These are phyloP conservation scores for Plumapathes pennacea DNA, from an alignment of 92 coral and sea anemone genomes.

Conservation along the genomic window DNA sequence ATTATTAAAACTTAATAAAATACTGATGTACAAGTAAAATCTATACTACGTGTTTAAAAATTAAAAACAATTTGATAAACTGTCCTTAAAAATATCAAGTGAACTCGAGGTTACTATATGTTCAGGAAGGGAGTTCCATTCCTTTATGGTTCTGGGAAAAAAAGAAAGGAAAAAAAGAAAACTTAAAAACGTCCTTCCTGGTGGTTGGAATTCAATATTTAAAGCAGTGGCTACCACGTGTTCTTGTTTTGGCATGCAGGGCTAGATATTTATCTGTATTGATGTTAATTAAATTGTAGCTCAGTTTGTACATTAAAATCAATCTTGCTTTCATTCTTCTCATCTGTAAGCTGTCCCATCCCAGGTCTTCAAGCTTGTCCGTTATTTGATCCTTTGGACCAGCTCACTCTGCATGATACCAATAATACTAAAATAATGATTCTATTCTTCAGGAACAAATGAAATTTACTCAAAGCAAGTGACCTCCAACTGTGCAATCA, in stretches of 20 bases:
- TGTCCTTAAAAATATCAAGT: too few relatives aligned
- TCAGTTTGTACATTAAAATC: slow-evolving; percentile 5
- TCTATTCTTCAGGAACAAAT: slow-evolving; percentile 69
- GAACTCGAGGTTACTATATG: too few relatives aligned
- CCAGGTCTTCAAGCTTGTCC: slow-evolving; percentile 8
- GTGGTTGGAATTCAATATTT: background rate
- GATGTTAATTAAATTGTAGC: background rate
- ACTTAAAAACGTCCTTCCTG: too few relatives aligned
- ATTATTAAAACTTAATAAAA: too few relatives aligned
- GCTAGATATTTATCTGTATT: background rate
- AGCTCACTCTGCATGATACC: too few relatives aligned
- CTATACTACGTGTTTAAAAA: too few relatives aligned
- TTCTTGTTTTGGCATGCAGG: background rate
- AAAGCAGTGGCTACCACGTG: slow-evolving; percentile 1
- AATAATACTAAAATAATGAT: background rate
- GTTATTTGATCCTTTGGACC: too few relatives aligned
- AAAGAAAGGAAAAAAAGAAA: background rate
- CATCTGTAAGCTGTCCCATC: slow-evolving; percentile 17
- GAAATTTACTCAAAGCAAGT: slow-evolving; percentile 88
- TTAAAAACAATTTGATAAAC: too few relatives aligned
- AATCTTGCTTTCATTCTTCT: slow-evolving; percentile 13
- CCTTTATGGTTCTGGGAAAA: background rate
- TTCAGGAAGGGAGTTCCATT: slow-evolving; percentile 9
- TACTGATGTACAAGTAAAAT: too few relatives aligned
- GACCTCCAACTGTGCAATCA: slow-evolving; percentile 74